These are phyloP conservation scores for Epinotia bilunana DNA, from an alignment of 2,888 invertebrate species.

Conservation along the genomic window DNA sequence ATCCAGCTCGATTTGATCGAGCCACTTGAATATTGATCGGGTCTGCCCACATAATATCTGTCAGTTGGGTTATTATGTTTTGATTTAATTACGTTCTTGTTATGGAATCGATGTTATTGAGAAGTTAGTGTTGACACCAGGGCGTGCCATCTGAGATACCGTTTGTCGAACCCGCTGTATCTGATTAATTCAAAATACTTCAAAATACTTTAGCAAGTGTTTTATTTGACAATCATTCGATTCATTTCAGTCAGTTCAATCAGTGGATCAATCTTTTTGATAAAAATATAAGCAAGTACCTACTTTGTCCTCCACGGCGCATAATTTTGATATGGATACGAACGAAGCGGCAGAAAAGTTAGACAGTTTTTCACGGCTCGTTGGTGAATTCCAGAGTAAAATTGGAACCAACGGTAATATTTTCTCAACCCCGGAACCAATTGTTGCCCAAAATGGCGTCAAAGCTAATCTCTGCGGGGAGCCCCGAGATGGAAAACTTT, in stretches of 20 bases:
- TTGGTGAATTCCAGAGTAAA: neutral
- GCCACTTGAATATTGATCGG: conserved; percentile 12
- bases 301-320: too few species aligned
- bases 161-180: conserved; percentile 1
- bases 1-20: conserved; percentile 16
- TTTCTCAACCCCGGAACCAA: conserved; percentile 16
- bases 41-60: conserved; percentile 30
- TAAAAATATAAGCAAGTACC: too few species aligned
- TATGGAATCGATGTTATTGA: conserved; percentile 13
- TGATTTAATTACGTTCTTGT: conserved; percentile 32
- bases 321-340: too few species aligned
- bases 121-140: conserved; percentile 20
- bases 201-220: neutral
- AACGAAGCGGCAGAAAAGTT: neutral
- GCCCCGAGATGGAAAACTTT: neutral
- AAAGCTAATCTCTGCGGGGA: conserved; percentile 28
- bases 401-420: conserved; percentile 13
- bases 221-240: neutral
- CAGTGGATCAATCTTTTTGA: too few species aligned
- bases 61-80: conserved; percentile 24
- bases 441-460: conserved; percentile 6
- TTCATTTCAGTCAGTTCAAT: neutral
- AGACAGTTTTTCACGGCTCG: conserved; percentile 25
- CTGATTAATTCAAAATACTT: neutral
- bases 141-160: neutral